Base-by-base conservation (phyloP, 2,888 invertebrate species). In the Mythimna ferrago region DNA sequence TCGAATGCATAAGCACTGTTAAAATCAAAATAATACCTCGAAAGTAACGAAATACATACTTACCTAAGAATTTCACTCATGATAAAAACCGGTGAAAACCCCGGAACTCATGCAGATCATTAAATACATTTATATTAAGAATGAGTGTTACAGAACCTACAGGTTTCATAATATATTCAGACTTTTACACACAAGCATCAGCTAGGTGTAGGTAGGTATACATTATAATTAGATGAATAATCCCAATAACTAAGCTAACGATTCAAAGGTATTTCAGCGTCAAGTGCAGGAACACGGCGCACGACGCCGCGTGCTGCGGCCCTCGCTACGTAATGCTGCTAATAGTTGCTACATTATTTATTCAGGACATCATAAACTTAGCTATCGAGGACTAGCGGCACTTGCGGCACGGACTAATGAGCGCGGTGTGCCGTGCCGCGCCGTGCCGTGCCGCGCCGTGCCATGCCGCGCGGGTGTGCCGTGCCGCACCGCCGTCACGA, bases 291-390 rank as follows among this genome's bases (percentile, higher is more conserved):
- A 32, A 9, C 54, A 62, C 21, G 53, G 66, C 10, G 76, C 76
- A 66, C 76, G 62, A 81, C 66, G 16, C 76, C 3, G 21, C 60
- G 58, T n/a, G 38, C 41, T 56, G 76, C 51, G 35, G 32, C 32
- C 26, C 72, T 58, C 19, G 21, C 70, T 11, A 71, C 72, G 69
- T 72, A 68, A 61, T 16, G 61, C 69, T 60, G 67, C 73, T 78
- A 74, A 70, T 58, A 78, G 62, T 62, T 60, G 70, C 70, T 78
- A 72, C 86, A 78, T 84, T 82, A 85, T 68, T 84, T 79, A 85
- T 86, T 77, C 76, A 62, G 66, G 32, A 68, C 73, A 67, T 86
- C 85, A 86, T 86, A 86, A 86, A 85, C 58, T 82, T 71, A 41
- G 68, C 72, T 84, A 84, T 82, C 82, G 78, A 84, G 84, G 63